phyloP scores from a whole-genome alignment of 2,888 invertebrate species.

The Mechanitis messenoides region DNA sequence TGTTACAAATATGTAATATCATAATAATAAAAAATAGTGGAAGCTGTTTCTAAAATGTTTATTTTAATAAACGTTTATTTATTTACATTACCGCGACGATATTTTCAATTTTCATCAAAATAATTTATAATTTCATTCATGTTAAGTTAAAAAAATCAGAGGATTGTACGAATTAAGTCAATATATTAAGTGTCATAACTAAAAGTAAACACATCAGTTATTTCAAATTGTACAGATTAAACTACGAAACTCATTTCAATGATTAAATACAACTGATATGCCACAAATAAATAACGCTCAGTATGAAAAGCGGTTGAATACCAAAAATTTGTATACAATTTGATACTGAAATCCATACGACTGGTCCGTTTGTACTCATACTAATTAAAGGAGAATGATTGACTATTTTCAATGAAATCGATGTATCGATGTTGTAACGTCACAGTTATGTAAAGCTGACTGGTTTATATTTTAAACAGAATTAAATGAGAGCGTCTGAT shows the following conservation, averaged over 20 bases:
- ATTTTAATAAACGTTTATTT: too few species aligned
- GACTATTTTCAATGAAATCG: background rate
- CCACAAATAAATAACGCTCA: slow-evolving; percentile 1
- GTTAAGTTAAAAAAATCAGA: too few species aligned
- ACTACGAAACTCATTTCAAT: slow-evolving; percentile 4
- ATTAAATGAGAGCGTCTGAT: too few species aligned
- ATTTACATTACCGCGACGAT: too few species aligned
- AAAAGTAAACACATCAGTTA: background rate
- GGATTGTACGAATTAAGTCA: too few species aligned
- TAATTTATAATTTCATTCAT: too few species aligned
- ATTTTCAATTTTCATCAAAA: too few species aligned
- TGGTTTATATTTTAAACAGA: background rate
- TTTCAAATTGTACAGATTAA: background rate
- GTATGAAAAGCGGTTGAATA: background rate
- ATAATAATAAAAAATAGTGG: too few species aligned
- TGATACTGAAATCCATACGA: background rate
- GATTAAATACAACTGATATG: slow-evolving; percentile 5
- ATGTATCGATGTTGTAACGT: background rate
- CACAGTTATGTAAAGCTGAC: background rate
- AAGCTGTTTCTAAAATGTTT: too few species aligned
- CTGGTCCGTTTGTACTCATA: background rate
- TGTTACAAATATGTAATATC: too few species aligned
- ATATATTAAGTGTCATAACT: background rate
- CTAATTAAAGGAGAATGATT: background rate
- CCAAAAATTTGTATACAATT: slow-evolving; percentile 1